These are phyloP conservation scores for Nyctibius bracteatus DNA, from an alignment of 2,113 vertebrate genomes.

Conservation along the genomic window DNA sequence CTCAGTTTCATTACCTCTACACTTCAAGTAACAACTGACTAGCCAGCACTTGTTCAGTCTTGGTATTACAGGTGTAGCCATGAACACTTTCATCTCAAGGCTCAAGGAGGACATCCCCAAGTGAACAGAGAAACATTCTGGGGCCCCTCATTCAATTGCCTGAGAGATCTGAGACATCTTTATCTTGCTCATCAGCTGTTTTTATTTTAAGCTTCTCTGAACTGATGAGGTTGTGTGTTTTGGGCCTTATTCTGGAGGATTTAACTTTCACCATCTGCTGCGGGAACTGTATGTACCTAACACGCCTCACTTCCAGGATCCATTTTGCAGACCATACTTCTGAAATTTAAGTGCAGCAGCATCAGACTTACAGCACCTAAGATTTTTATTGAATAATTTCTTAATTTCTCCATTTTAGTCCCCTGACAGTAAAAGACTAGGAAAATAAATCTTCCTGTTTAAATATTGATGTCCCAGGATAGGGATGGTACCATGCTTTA, in stretches of 20 bases:
- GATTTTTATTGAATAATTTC: not conserved
- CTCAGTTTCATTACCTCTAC: not conserved
- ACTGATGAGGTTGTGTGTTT: not conserved
- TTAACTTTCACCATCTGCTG: not conserved
- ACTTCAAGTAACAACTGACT: not conserved
- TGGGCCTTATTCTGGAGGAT: not conserved
- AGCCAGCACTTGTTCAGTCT: not conserved
- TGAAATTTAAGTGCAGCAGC: not conserved
- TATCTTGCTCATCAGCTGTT: not conserved
- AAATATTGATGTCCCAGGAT: not conserved
- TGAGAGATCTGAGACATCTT: not conserved
- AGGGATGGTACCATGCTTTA: not conserved
- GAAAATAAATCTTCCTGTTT: not conserved
- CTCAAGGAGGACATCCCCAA: not conserved
- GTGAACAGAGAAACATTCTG: not conserved
- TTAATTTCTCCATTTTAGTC: not conserved
- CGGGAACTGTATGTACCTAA: not conserved
- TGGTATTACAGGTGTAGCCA: not conserved
- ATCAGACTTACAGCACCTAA: not conserved
- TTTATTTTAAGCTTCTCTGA: not conserved
- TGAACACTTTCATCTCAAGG: not conserved
- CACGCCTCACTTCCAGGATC: not conserved
- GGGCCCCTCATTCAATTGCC: not conserved
- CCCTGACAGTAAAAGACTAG: not conserved
- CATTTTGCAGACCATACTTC: not conserved